Conservation (phyloP, 2,888 invertebrate species). For the Halictus quadricinctus region DNA sequence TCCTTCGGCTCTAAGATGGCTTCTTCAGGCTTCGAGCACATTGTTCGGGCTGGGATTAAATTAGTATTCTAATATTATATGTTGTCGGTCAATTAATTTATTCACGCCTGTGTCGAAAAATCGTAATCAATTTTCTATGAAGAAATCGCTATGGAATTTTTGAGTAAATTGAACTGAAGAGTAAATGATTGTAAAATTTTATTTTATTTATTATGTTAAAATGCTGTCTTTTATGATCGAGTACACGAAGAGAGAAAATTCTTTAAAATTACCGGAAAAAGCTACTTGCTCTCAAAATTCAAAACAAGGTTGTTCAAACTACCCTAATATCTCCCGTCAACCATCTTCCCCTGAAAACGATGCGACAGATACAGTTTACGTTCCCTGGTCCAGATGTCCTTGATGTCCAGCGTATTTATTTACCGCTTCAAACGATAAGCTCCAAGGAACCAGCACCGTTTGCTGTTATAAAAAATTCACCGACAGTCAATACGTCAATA, state of each 20-base stretch:
- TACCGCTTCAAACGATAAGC: background rate
- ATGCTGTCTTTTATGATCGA: no score
- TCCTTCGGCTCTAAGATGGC: background rate
- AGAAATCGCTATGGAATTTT: background rate
- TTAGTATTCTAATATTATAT: background rate
- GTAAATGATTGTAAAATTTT: no score
- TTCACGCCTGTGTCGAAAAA: no score
- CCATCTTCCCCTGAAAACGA: no score
- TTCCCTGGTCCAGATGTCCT: background rate
- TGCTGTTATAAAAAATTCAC: background rate
- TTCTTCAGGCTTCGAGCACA: background rate
- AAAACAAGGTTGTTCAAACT: no score
- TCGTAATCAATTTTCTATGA: no score
- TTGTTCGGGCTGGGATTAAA: background rate
- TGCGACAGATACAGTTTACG: background rate
- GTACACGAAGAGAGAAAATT: no score
- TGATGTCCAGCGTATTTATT: background rate
- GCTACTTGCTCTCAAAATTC: no score
- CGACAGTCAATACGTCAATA: background rate
- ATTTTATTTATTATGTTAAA: no score
- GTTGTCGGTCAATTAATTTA: background rate
- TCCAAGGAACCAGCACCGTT: background rate
- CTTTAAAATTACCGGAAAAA: no score
- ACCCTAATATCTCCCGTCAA: no score
- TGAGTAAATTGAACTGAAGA: no score